Percentiles rank a stretch among this genome's conserved stretches.
Evolutionary conservation across 2,888 invertebrate species (phyloP).

Genomic region (Alloscopus bannaensis): DNA sequence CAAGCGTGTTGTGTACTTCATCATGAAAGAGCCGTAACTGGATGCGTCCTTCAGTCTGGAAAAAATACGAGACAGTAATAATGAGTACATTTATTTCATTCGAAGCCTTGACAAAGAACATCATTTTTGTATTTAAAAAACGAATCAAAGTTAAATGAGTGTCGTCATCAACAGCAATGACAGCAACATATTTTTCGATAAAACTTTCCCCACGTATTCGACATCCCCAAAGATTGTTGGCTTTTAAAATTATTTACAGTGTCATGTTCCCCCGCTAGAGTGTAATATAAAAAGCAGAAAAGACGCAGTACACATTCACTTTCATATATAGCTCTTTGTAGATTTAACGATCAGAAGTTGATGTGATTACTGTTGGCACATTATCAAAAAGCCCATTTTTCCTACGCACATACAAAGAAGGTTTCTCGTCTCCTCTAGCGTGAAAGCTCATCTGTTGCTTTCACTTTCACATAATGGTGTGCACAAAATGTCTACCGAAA

Average conservation of each 20-base stretch:
- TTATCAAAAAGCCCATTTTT: too few relatives aligned
- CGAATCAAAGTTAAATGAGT: slow-evolving; percentile 4
- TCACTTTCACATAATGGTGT: too few relatives aligned
- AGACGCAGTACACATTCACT: not conserved
- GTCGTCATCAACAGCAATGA: not conserved
- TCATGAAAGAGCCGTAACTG: slow-evolving; percentile 73
- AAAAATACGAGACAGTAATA: not conserved
- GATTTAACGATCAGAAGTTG: too few relatives aligned
- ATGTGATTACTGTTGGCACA: slow-evolving; percentile 23
- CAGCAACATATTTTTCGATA: not conserved
- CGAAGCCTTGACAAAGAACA: not conserved
- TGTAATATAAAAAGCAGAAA: not conserved
- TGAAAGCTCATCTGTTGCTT: slow-evolving; percentile 49
- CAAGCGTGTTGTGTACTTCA: slow-evolving; percentile 73
- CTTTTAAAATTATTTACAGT: too few relatives aligned
- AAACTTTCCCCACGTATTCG: too few relatives aligned
- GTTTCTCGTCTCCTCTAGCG: too few relatives aligned
- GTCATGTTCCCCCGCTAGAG: too few relatives aligned
- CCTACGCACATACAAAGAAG: too few relatives aligned
- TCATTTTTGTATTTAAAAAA: too few relatives aligned
- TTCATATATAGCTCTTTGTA: too few relatives aligned
- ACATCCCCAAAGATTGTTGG: too few relatives aligned
- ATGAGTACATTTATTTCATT: slow-evolving; percentile 14
- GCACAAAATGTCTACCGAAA: too few relatives aligned
- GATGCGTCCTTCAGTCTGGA: slow-evolving; percentile 71